Conservation (phyloP, 2,888 invertebrate genomes). For the Oasisia sp. region DNA sequence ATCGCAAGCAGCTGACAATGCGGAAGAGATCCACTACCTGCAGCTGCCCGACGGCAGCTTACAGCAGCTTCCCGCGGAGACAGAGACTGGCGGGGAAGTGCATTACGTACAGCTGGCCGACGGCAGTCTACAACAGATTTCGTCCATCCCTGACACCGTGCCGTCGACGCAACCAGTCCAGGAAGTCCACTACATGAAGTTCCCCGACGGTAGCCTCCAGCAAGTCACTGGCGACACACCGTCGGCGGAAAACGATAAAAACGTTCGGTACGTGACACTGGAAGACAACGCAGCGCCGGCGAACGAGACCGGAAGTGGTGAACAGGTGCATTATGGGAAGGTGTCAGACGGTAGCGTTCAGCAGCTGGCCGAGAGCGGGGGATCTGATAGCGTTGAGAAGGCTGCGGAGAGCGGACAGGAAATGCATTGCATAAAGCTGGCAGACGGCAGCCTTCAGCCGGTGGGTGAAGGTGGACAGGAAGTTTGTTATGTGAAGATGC, state of each 20-base stretch:
- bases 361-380: neutral
- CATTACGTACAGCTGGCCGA: conserved; percentile 22
- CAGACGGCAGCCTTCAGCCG: conserved; percentile 17
- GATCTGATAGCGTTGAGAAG: neutral
- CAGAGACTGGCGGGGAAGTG: neutral
- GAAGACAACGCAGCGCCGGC: neutral
- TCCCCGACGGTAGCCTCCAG: conserved; percentile 19
- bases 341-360: conserved; percentile 7
- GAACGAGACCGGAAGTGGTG: neutral
- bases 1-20: neutral
- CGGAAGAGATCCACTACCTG: conserved; percentile 13
- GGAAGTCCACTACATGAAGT: conserved; percentile 23
- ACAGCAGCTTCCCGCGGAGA: conserved; percentile 9
- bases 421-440: neutral
- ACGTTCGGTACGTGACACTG: neutral
- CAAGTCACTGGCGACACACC: neutral
- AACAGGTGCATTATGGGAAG: neutral
- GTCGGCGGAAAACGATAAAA: neutral
- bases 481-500: conserved; percentile 22
- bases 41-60: conserved; percentile 19
- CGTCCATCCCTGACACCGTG: neutral
- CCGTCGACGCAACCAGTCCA: neutral
- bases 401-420: neutral
- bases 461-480: conserved; percentile 1
- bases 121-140: neutral